A percentile compares a stretch with the other conserved stretches of the same genome.
Evolutionary conservation across 2,888 invertebrate genomes (phyloP).

Genomic region (Chesias legatella): DNA sequence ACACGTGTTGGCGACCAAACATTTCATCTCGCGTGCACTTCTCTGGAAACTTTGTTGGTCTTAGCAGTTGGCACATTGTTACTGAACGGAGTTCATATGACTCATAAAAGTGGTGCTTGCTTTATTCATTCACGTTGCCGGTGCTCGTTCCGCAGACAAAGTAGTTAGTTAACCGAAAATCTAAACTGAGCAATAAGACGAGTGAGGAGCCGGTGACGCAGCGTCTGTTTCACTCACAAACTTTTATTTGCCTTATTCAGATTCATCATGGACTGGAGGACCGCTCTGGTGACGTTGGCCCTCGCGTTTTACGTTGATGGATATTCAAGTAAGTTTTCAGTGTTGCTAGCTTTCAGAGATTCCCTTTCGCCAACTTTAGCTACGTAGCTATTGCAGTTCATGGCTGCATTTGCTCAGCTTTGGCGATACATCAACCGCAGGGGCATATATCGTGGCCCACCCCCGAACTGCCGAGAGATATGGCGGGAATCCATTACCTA

Average conservation of each 20-base stretch:
- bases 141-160: conserved; percentile 6
- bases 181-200: too few relatives aligned
- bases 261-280: conserved; percentile 67
- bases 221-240: conserved; percentile 6
- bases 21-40: conserved; percentile 48
- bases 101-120: conserved; percentile 14
- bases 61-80: conserved; percentile 38
- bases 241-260: conserved; percentile 45
- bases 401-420: conserved; percentile 16
- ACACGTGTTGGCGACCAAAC: conserved; percentile 52
- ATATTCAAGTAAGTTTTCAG: conserved; percentile 65
- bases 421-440: conserved; percentile 23
- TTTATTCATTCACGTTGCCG: conserved; percentile 8
- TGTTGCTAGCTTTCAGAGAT: conserved; percentile 8
- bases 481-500: conserved; percentile 68
- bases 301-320: conserved; percentile 63
- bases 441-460: conserved; percentile 39
- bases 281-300: conserved; percentile 50
- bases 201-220: neutral
- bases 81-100: conserved; percentile 17
- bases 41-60: conserved; percentile 45
- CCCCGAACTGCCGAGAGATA: conserved; percentile 50
- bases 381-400: conserved; percentile 13
- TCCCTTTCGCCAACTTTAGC: conserved; percentile 6
- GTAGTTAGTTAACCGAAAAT: conserved; percentile 4